These are phyloP conservation scores for Andinoacara biseriatus DNA, from an alignment of 2,113 vertebrate genomes.

Conservation along the genomic window DNA sequence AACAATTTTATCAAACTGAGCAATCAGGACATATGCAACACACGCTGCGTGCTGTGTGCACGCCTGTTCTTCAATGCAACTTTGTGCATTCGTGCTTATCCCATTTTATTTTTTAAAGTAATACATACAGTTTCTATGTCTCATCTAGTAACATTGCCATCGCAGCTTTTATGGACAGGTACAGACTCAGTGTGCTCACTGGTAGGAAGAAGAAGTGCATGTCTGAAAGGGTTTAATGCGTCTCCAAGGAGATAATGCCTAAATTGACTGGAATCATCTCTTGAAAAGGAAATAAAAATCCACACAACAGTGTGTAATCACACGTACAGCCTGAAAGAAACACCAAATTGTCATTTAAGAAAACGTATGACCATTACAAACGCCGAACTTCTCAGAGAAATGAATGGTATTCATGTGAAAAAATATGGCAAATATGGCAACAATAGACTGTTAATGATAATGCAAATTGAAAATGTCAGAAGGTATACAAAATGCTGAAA, in stretches of 20 bases:
- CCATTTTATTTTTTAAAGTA: not conserved
- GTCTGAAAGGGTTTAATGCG: not conserved
- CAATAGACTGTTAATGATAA: slow-evolving; percentile 68
- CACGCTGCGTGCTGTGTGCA: not conserved
- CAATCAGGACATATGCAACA: too few relatives aligned
- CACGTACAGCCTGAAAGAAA: slow-evolving; percentile 31
- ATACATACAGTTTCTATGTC: not conserved
- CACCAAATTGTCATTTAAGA: slow-evolving; percentile 44
- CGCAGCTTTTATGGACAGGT: not conserved
- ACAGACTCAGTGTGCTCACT: not conserved
- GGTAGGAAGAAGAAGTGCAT: not conserved
- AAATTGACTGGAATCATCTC: slow-evolving; percentile 37
- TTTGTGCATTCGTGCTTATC: not conserved
- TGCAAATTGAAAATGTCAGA: slow-evolving; percentile 74
- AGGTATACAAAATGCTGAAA: slow-evolving; percentile 61
- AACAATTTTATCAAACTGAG: not conserved
- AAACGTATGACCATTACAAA: slow-evolving; percentile 35
- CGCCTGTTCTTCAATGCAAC: not conserved
- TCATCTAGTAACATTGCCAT: not conserved
- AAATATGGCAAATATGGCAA: slow-evolving; percentile 51
- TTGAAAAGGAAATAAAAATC: slow-evolving; percentile 9
- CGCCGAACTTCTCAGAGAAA: slow-evolving; percentile 31
- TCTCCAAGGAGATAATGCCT: slow-evolving; percentile 22
- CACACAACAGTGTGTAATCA: not conserved
- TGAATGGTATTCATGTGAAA: slow-evolving; percentile 42